Evolutionary conservation across 1,140 invertebrate genomes (phyloP).

Genomic region (Drosophila tristis): DNA sequence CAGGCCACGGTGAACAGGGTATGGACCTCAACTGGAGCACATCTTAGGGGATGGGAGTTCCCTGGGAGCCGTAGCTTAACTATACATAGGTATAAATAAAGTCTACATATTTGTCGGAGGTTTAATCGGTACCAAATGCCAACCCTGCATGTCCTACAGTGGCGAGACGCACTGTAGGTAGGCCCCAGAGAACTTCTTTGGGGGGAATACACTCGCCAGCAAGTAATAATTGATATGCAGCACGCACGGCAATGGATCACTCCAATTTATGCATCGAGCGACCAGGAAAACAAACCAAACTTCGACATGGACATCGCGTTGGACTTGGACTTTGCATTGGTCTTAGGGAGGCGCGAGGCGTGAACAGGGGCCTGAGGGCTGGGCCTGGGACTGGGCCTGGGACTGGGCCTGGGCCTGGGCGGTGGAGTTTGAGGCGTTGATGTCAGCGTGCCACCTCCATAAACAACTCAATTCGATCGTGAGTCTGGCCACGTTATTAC

Average conservation of each 20-base stretch:
- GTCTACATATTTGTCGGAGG: too few relatives aligned
- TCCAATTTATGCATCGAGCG: slow-evolving; percentile 71
- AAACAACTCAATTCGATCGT: slow-evolving; percentile 57
- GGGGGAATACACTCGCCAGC: background rate
- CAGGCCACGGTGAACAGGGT: slow-evolving; percentile 44
- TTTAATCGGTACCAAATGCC: background rate
- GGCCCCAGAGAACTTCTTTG: slow-evolving; percentile 16
- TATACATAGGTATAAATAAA: background rate
- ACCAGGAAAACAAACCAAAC: slow-evolving; percentile 63
- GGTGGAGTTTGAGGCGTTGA: slow-evolving; percentile 46
- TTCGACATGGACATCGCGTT: background rate
- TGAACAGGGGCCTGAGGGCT: slow-evolving; percentile 7
- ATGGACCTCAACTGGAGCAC: slow-evolving; percentile 16
- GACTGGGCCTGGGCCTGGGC: background rate
- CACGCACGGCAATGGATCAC: slow-evolving; percentile 56
- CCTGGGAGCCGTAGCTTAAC: too few relatives aligned
- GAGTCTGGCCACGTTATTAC: slow-evolving; percentile 47
- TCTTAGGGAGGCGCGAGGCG: slow-evolving; percentile 5
- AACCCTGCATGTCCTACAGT: background rate
- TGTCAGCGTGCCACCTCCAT: slow-evolving; percentile 56
- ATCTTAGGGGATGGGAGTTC: slow-evolving; percentile 12
- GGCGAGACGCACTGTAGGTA: slow-evolving; percentile 31
- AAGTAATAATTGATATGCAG: slow-evolving; percentile 62
- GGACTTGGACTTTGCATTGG: slow-evolving; percentile 41
- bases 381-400: background rate